Evolutionary conservation across 1,140 invertebrate species (phyloP).

Genomic region (Vanessa atalanta): DNA sequence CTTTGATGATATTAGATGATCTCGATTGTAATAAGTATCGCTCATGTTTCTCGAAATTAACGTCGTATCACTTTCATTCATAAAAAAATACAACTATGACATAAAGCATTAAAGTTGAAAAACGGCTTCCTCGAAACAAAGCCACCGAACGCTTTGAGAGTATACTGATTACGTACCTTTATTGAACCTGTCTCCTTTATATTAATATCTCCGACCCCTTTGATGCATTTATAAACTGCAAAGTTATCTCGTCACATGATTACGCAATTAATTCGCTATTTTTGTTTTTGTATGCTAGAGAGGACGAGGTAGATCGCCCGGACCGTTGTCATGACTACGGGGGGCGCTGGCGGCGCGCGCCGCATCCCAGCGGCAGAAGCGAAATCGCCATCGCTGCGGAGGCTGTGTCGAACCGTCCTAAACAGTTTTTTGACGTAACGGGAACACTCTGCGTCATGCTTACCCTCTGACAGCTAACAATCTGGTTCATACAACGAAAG

Average conservation of each 20-base stretch:
- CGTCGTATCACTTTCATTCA: too few species aligned
- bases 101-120: too few species aligned
- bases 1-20: too few species aligned
- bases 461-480: conserved; percentile 53
- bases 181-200: background rate
- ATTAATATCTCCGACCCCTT: conserved; percentile 44
- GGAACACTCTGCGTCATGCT: conserved; percentile 54
- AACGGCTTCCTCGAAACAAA: too few species aligned
- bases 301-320: conserved; percentile 70
- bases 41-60: too few species aligned
- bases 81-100: too few species aligned
- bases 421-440: conserved; percentile 58
- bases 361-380: conserved; percentile 66
- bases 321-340: conserved; percentile 66
- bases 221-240: conserved; percentile 56
- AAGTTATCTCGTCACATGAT: conserved; percentile 62
- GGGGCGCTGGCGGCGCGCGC: conserved; percentile 72
- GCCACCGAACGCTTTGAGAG: too few species aligned
- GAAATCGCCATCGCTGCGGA: conserved; percentile 58
- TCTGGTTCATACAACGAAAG: conserved; percentile 43
- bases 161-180: background rate
- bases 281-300: conserved; percentile 73
- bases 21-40: too few species aligned
- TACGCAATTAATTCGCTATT: conserved; percentile 79
- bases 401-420: conserved; percentile 59